These are phyloP conservation scores for Diadumene lineata DNA, from an alignment of 92 coral and sea anemone species.

Conservation along the genomic window DNA sequence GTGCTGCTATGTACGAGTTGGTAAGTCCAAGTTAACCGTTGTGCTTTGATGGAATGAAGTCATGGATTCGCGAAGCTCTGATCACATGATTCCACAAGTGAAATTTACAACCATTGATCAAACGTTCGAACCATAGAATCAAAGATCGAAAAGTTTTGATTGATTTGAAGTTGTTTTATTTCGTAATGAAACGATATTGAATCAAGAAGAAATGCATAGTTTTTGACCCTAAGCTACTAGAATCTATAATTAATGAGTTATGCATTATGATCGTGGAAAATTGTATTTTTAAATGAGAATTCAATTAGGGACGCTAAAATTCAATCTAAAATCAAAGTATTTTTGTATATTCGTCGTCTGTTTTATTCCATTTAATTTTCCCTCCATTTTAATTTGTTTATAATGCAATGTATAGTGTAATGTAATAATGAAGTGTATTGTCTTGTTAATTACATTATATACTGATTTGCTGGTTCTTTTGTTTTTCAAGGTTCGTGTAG, in stretches of 20 bases:
- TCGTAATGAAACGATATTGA: constrained; percentile 1
- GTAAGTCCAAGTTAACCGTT: constrained; percentile 54
- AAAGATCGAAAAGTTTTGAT: not conserved
- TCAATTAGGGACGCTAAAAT: no score
- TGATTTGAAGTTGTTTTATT: not conserved
- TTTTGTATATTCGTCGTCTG: not conserved
- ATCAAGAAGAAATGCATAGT: constrained; percentile 18
- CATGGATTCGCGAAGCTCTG: constrained; percentile 17
- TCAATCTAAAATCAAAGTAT: not conserved
- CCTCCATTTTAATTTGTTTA: not conserved
- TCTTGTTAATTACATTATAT: not conserved
- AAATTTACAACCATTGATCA: constrained; percentile 1
- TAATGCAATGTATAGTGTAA: not conserved
- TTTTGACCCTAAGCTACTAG: not conserved
- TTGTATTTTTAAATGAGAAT: not conserved
- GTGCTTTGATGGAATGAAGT: constrained; percentile 28
- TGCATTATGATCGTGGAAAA: not conserved
- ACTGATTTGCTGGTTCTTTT: not conserved
- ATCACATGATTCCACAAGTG: constrained; percentile 18
- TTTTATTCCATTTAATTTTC: not conserved
- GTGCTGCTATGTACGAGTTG: constrained; percentile 99
- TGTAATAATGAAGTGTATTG: not conserved
- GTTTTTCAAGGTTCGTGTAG: constrained; percentile 86
- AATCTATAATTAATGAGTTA: constrained; percentile 18
- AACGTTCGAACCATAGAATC: constrained; percentile 4